These are phyloP conservation scores for Pangasius larnaudii DNA, from an alignment of 2,797 vertebrate species.

Conservation along the genomic window DNA sequence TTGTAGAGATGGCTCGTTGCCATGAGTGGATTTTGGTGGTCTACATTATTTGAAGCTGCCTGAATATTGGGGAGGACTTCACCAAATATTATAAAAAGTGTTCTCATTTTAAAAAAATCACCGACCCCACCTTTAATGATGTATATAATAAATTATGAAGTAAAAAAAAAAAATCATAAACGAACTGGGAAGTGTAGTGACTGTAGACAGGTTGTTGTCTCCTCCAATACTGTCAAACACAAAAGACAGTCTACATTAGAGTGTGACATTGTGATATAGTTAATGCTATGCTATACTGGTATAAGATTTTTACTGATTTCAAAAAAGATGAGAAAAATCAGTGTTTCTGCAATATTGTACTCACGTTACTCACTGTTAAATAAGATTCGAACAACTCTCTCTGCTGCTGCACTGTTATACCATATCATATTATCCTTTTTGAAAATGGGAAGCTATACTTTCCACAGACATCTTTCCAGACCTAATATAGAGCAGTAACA, in stretches of 20 bases:
- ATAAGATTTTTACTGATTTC: background rate
- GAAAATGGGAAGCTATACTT: background rate
- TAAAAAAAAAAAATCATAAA: background rate
- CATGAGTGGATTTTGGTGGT: background rate
- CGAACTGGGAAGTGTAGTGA: conserved; percentile 40
- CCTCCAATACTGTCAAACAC: conserved; percentile 37
- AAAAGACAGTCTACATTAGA: background rate
- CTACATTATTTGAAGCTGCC: background rate
- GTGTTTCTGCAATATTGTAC: background rate
- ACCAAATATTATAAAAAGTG: background rate
- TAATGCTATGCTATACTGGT: background rate
- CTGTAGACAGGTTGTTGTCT: conserved; percentile 30
- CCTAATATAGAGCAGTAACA: background rate
- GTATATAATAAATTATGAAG: background rate
- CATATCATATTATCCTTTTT: background rate
- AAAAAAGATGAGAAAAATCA: background rate
- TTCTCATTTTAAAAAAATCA: background rate
- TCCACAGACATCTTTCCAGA: background rate
- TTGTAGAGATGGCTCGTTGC: background rate
- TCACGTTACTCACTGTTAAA: background rate
- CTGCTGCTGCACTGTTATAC: background rate
- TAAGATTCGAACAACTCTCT: background rate
- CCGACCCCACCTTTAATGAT: background rate
- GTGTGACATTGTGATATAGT: background rate
- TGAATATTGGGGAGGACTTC: background rate